phyloP scores from a whole-genome alignment of 2,113 vertebrate species.

The Copsychus sechellarum region DNA sequence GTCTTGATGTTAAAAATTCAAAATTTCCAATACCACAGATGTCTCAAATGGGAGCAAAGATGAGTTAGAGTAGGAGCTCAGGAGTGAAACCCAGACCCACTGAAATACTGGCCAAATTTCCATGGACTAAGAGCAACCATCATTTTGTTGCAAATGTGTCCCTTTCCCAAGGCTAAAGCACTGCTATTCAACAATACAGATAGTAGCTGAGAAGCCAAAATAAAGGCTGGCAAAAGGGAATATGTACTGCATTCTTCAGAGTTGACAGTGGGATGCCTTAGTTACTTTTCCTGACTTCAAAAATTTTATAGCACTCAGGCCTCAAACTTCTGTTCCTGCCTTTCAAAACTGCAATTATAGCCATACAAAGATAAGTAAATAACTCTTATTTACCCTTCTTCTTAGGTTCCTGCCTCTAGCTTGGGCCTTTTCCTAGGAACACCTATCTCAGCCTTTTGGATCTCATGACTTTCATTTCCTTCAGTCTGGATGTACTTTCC shows the following conservation, averaged over 20 bases:
- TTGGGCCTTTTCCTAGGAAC: background rate
- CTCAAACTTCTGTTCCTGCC: background rate
- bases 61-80: background rate
- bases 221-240: background rate
- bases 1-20: background rate
- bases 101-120: background rate
- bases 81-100: background rate
- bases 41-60: background rate
- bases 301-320: background rate
- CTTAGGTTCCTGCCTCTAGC: background rate
- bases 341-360: background rate
- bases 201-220: background rate
- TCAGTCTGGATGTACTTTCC: background rate
- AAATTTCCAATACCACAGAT: background rate
- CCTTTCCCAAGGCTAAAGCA: background rate
- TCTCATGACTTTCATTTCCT: slow-evolving; percentile 34
- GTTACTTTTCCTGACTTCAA: background rate
- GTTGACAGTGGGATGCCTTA: background rate
- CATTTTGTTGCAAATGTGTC: background rate
- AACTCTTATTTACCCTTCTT: background rate
- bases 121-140: background rate
- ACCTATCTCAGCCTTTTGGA: background rate
- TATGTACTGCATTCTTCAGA: background rate
- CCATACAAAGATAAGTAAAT: background rate
- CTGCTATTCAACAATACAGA: accelerated